Percentiles rank a stretch among this genome's conserved stretches.
phyloP scores from a whole-genome alignment of 64 coral and sea anemone genomes.

The Pocillopora damicornis region DNA sequence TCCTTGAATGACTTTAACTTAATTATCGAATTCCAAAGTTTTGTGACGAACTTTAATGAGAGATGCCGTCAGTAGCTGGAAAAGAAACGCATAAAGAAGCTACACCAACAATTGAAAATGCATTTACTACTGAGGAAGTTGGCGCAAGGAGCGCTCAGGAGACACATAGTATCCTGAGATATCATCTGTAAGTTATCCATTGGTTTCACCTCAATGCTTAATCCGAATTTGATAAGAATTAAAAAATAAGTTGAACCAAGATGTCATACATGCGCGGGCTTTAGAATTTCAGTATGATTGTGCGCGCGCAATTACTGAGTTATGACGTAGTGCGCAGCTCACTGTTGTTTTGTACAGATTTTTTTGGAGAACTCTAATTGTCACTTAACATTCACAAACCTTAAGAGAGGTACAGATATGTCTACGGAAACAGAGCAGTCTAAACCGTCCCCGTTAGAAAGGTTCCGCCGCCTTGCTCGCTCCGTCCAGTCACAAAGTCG shows the following conservation, averaged over 20 bases:
- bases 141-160: no score
- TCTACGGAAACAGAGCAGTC: not conserved
- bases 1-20: not conserved
- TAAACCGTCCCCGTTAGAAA: constrained; percentile 22
- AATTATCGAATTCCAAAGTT: constrained; percentile 33
- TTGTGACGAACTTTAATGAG: constrained; percentile 24
- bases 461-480: constrained; percentile 45
- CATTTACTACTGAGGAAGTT: no score
- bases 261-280: not conserved
- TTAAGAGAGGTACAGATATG: not conserved
- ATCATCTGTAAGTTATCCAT: no score
- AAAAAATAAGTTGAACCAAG: no score
- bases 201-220: no score
- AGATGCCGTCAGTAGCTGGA: no score
- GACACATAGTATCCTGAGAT: no score
- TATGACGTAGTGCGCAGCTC: not conserved
- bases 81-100: no score
- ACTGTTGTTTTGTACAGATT: not conserved
- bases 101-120: no score
- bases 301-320: constrained; percentile 17
- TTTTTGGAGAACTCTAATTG: constrained; percentile 13
- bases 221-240: no score
- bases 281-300: not conserved
- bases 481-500: constrained; percentile 32
- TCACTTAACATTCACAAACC: not conserved